phyloP scores from a whole-genome alignment of 2,888 invertebrate species.

The Drosophila meridiana region DNA sequence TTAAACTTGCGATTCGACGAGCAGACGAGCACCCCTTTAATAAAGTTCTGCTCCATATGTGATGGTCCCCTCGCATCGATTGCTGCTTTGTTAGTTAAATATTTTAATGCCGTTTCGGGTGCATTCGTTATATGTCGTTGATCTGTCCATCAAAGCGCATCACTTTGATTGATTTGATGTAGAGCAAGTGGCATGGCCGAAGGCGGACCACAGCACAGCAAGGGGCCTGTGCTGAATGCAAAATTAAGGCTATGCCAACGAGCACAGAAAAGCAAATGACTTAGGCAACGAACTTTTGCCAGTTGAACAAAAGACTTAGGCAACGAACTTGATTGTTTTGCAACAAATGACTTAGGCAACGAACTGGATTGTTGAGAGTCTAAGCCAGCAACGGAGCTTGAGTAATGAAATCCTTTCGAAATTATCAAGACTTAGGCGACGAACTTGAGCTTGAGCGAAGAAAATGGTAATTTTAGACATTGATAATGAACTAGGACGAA shows the following conservation, averaged over 20 bases:
- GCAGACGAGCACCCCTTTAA: conserved; percentile 22
- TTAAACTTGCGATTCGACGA: conserved; percentile 51
- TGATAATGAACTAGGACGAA: background rate
- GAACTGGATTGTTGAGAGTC: conserved; percentile 1
- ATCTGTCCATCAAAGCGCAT: conserved; percentile 72
- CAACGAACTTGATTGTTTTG: conserved; percentile 8
- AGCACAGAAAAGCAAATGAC: conserved; percentile 1
- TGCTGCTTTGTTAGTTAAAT: conserved; percentile 73
- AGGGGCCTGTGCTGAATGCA: conserved; percentile 11
- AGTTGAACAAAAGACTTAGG: conserved; percentile 9
- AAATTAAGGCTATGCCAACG: conserved; percentile 2
- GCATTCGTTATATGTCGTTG: conserved; percentile 61
- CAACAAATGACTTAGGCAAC: conserved; percentile 12
- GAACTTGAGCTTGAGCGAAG: background rate
- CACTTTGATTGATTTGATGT: conserved; percentile 76
- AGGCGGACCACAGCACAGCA: background rate
- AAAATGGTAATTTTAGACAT: background rate
- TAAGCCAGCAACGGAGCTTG: conserved; percentile 7
- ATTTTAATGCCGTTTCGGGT: conserved; percentile 44
- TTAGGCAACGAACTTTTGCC: background rate
- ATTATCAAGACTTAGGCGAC: background rate
- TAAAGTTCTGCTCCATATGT: background rate
- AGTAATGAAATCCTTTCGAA: no score
- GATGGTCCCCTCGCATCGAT: background rate
- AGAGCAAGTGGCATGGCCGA: conserved; percentile 29